Conservation (phyloP, 30 jellyfish, hydroid and myxozoan species). For the Cassiopea andromeda region DNA sequence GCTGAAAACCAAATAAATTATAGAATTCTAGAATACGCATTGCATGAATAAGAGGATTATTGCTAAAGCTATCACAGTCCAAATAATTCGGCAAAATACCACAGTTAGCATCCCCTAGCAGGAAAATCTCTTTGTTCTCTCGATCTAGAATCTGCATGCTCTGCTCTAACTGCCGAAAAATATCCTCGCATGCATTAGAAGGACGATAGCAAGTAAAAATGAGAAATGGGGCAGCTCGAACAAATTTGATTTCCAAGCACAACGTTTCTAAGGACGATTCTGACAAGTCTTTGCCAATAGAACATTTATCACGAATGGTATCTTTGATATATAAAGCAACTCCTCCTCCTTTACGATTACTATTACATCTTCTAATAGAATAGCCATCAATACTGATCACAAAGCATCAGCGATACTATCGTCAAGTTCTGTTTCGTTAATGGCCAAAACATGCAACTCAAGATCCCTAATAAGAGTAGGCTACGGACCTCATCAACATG, state of each 20-base stretch:
- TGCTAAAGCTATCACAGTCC: too few species aligned
- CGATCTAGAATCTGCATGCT: not conserved
- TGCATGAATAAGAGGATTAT: too few species aligned
- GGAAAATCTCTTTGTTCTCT: too few species aligned
- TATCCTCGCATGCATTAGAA: not conserved
- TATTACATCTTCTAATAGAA: not conserved
- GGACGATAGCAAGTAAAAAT: constrained; percentile 7
- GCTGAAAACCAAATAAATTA: too few species aligned
- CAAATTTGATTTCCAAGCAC: not conserved
- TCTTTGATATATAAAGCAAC: constrained; percentile 5
- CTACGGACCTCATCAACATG: not conserved
- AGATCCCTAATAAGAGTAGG: not conserved
- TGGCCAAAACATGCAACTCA: too few species aligned
- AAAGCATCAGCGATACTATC: not conserved
- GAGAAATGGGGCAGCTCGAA: too few species aligned
- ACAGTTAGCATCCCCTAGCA: too few species aligned
- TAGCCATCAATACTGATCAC: not conserved
- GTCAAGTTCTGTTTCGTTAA: not conserved
- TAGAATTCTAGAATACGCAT: too few species aligned
- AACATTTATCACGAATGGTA: not conserved
- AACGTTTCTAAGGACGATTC: constrained; percentile 1
- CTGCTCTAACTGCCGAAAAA: not conserved
- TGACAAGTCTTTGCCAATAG: not conserved
- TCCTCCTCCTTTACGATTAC: constrained; percentile 12
- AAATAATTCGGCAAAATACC: too few species aligned